Base-by-base conservation (phyloP, 2,113 vertebrate species). In the Pteropus alecto region DNA sequence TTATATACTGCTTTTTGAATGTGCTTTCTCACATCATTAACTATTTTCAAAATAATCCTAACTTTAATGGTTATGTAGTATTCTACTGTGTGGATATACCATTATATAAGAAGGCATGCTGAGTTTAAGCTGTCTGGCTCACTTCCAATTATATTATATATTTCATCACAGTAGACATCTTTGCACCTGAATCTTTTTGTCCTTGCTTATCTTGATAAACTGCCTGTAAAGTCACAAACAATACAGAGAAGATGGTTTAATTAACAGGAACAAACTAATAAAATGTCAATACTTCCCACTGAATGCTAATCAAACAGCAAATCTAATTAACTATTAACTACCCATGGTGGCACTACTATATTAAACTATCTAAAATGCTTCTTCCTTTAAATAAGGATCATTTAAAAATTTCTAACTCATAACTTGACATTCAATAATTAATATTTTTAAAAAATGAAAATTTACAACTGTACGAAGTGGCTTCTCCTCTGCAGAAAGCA, bases 1-100 rank as follows among this genome's bases (percentile, higher is more conserved):
- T 94, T 48, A 77, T 68, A 84, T 1, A 85, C 4, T 78, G 16
- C 30, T 94, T 61, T 83, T 46, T 76, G 30, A 91, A 90, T 14
- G 41, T 92, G 9, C 56, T 97, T 93, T 70, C 28, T 41, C 46
- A 93, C 30, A 73, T 78, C 30, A 92, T 60, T 92, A 91, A 90
- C 76, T 76, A 93, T 68, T 93, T 95, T 77, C 77, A 91, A 91
- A 96, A 79, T 43, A 14, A 88, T 7, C 51, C 60, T 84, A 91
- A 74, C 13, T 73, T 73, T 93, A 77, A 78, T 60, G n/a, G 35
- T 35, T 76, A 81, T 54, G 46, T 2, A 74, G 56, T 83, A 83
- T 74, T 92, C 70, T 61, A 58, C 1, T 82, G 21, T 51, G 10
- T 63, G 7, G 9, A 54, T 61, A 84, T 2, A 41, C 8, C 30